Base-by-base conservation (phyloP, 2,113 vertebrate genomes). In the Lepus europaeus region DNA sequence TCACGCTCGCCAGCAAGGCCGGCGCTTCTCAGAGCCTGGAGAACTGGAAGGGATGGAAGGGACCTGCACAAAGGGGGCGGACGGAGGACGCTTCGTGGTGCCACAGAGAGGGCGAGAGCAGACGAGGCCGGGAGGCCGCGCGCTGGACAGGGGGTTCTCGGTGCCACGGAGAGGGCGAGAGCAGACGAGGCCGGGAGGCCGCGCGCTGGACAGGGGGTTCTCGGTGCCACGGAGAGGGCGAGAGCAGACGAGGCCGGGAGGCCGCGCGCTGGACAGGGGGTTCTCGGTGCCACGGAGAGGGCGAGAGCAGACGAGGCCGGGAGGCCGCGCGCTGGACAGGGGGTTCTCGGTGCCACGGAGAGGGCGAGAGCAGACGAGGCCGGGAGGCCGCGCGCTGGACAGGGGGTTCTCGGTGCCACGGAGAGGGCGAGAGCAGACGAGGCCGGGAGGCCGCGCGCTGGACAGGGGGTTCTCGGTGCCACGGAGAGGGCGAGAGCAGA, bases 261-360 rank as follows among this genome's bases (percentile, higher is more conserved):
- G 45, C 45, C 45, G 6, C 45, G 45, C 1, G 45, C 45, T 45
- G 45, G n/a, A n/a, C n/a, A n/a, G n/a, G n/a, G n/a, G n/a, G n/a
- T n/a, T n/a, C n/a, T n/a, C n/a, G 36, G 36, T 22, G 19, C 29
- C 16, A 29, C 72, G 12, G 39, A 31, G n/a, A 53, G 4, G 39
- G 25, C 0, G 22, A 16, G n/a, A 6, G 45, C 39, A 74, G 19
- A 3, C 16, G 29, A 83, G 59, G 22, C n/a, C 1, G 0, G 4
- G 33, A 74, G 45, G 45, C 45, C 45, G 7, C 7, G 45, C 6
- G 45, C 45, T 45, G 45, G 45, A 45, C 45, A 45, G 45, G 45
- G 45, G 45, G 7, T 45, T 45, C 45, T 36, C 36, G 3, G 36
- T 22, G 19, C 29, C 16, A 29, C 72, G 11, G 39, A 31, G n/a